These are phyloP conservation scores for Neosilurus hyrtlii DNA, from an alignment of 2,797 vertebrate genomes.

Conservation along the genomic window DNA sequence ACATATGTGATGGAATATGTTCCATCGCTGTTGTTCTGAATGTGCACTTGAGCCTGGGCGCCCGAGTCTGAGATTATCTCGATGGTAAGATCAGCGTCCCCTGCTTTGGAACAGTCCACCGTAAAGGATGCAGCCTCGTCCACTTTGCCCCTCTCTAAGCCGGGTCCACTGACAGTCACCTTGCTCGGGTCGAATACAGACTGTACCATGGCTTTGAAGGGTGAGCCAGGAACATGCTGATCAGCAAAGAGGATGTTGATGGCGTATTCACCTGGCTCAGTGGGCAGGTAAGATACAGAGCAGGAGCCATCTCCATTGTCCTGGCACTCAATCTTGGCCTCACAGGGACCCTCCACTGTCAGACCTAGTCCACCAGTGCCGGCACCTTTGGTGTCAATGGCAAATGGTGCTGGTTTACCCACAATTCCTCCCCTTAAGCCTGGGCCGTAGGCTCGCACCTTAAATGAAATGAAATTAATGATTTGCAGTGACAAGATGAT, in stretches of 20 bases:
- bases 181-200: constrained; percentile 87
- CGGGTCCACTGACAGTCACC: constrained; percentile 88
- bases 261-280: constrained; percentile 86
- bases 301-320: constrained; percentile 95
- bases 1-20: constrained; percentile 94
- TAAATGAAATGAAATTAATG: constrained; percentile 4
- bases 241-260: constrained; percentile 95
- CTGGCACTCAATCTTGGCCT: constrained; percentile 96
- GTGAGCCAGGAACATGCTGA: constrained; percentile 88
- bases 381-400: constrained; percentile 93
- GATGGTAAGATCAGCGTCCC: constrained; percentile 91
- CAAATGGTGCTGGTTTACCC: constrained; percentile 86
- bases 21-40: constrained; percentile 91
- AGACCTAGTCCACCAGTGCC: constrained; percentile 92
- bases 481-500: neutral
- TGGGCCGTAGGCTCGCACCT: constrained; percentile 90
- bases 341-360: constrained; percentile 93
- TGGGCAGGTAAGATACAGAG: constrained; percentile 90
- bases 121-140: constrained; percentile 85
- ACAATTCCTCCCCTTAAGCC: constrained; percentile 87
- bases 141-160: constrained; percentile 84
- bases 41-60: constrained; percentile 86
- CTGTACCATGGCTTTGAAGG: constrained; percentile 87
- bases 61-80: constrained; percentile 93
- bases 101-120: constrained; percentile 92